Conservation (phyloP, 2,888 invertebrate genomes). For the Scaptodrosophila latifasciaeformis region DNA sequence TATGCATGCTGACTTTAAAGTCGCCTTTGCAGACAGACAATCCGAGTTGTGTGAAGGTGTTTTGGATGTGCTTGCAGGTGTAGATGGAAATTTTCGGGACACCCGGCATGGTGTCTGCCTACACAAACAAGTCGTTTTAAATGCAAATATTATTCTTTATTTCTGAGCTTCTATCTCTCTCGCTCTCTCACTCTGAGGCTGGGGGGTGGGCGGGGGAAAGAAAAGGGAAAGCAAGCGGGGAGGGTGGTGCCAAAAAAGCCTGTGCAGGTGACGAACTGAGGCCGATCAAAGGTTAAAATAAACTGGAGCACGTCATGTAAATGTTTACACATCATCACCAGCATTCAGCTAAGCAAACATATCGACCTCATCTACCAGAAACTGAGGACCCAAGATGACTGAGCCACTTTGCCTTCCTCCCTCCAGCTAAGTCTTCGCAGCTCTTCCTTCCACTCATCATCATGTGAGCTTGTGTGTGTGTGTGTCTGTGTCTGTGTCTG, state of each 20-base stretch:
- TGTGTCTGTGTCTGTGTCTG: constrained; percentile 10
- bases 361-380: constrained; percentile 61
- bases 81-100: neutral
- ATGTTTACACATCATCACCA: constrained; percentile 69
- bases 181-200: too few species aligned
- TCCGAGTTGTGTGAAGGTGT: neutral
- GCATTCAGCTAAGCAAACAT: constrained; percentile 70
- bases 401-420: neutral
- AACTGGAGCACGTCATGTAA: constrained; percentile 69
- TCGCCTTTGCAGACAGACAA: constrained; percentile 5
- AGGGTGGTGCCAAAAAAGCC: constrained; percentile 6
- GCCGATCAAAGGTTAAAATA: constrained; percentile 68
- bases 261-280: constrained; percentile 5
- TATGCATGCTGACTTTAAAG: constrained; percentile 50
- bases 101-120: constrained; percentile 38
- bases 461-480: constrained; percentile 5
- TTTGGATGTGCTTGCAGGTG: neutral
- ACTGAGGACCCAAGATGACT: constrained; percentile 12
- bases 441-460: neutral
- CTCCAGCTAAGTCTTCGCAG: neutral
- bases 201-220: neutral
- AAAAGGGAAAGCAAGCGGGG: neutral
- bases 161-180: constrained; percentile 9
- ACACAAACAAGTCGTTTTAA: constrained; percentile 67
- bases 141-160: constrained; percentile 60